These are phyloP conservation scores for Apeira syringaria DNA, from an alignment of 2,888 invertebrate genomes.

Conservation along the genomic window DNA sequence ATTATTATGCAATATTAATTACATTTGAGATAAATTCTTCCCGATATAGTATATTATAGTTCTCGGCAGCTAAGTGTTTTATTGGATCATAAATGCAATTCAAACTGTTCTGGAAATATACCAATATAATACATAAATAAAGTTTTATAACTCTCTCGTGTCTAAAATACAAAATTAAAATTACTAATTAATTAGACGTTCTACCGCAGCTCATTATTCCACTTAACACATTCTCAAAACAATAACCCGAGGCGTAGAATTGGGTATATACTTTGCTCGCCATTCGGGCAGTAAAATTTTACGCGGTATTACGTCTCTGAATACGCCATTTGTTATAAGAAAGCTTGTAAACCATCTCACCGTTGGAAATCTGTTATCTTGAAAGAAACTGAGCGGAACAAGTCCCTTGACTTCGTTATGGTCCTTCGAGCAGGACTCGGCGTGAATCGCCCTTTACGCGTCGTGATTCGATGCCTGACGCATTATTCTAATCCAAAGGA, in stretches of 20 bases:
- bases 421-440: conserved; percentile 40
- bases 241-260: conserved; percentile 2
- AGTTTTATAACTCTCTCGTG: conserved; percentile 3
- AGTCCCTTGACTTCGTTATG: conserved; percentile 46
- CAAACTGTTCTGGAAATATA: too few species aligned
- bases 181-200: conserved; percentile 13
- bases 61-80: too few species aligned
- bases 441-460: conserved; percentile 23
- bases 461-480: conserved; percentile 29
- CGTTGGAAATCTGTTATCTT: conserved; percentile 34
- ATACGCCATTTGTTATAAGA: conserved; percentile 29
- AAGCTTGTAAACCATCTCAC: conserved; percentile 31
- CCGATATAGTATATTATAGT: too few species aligned
- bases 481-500: conserved; percentile 25
- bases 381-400: conserved; percentile 46
- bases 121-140: too few species aligned
- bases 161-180: conserved; percentile 7
- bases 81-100: too few species aligned
- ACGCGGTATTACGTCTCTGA: conserved; percentile 20
- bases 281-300: conserved; percentile 29
- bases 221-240: conserved; percentile 13
- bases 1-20: too few species aligned
- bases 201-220: conserved; percentile 12
- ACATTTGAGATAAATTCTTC: too few species aligned
- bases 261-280: conserved; percentile 3